Conservation (phyloP, 2,888 invertebrate species). For the Lomographa bimaculata region DNA sequence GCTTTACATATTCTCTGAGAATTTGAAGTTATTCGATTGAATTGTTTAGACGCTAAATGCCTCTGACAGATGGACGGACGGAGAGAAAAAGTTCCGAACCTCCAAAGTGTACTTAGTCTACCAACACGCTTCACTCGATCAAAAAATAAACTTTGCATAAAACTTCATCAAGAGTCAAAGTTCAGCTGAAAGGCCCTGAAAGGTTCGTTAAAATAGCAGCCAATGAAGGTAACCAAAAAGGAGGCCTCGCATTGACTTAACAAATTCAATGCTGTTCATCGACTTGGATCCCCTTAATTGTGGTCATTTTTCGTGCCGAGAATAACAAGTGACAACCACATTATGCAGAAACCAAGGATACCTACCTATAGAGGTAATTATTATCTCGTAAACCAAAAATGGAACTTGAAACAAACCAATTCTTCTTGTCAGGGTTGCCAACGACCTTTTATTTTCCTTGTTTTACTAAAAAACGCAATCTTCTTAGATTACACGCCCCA, state of each 20-base stretch:
- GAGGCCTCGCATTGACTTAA: too few species aligned
- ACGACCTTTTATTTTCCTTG: conserved; percentile 2
- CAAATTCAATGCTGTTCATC: not conserved
- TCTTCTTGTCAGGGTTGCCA: conserved; percentile 2
- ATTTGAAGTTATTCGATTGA: too few species aligned
- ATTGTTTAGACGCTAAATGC: too few species aligned
- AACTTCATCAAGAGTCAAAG: not conserved
- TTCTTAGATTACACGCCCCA: not conserved
- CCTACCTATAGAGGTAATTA: conserved; percentile 1
- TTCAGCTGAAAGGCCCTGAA: not conserved
- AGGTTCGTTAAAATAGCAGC: too few species aligned
- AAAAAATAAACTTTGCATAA: too few species aligned
- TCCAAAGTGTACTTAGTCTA: too few species aligned
- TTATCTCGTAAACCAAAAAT: conserved; percentile 1
- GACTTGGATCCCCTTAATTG: too few species aligned
- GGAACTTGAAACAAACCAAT: not conserved
- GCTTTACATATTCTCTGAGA: too few species aligned
- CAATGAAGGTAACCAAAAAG: too few species aligned
- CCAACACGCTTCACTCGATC: too few species aligned
- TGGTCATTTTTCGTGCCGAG: not conserved
- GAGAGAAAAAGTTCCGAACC: too few species aligned
- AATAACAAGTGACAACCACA: not conserved
- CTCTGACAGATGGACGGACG: too few species aligned
- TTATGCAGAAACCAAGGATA: conserved; percentile 5
- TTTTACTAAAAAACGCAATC: conserved; percentile 1